These are phyloP conservation scores for Notarius quadriscutis DNA, from an alignment of 2,113 vertebrate genomes.

Conservation along the genomic window DNA sequence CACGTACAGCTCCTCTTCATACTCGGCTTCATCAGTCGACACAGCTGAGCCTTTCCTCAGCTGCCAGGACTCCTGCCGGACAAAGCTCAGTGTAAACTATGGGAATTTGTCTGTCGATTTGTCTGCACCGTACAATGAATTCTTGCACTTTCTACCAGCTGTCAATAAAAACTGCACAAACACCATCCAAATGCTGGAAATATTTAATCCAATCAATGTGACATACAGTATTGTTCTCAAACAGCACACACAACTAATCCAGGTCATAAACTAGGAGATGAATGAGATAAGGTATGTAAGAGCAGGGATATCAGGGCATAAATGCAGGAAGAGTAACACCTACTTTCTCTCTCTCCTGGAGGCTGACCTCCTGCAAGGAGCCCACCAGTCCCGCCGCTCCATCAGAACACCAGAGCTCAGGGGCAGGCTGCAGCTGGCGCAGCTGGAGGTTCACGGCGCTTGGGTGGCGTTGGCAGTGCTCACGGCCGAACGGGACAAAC, in stretches of 20 bases:
- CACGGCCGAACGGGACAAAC: slow-evolving; percentile 95
- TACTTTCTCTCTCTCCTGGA: slow-evolving; percentile 87
- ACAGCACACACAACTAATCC: neutral
- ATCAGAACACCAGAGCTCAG: slow-evolving; percentile 94
- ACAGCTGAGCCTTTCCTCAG: slow-evolving; percentile 83
- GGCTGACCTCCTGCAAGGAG: slow-evolving; percentile 91
- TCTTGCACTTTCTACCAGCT: neutral
- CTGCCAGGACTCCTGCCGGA: slow-evolving; percentile 88
- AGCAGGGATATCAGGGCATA: neutral
- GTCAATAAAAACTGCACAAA: neutral
- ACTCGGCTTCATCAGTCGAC: slow-evolving; percentile 80
- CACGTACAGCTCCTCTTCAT: slow-evolving; percentile 92
- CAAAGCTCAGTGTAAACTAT: slow-evolving; percentile 5
- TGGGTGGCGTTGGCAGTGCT: slow-evolving; percentile 95
- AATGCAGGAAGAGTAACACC: neutral
- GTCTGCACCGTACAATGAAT: neutral
- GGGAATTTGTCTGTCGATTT: neutral
- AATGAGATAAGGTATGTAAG: neutral
- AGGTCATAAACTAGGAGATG: neutral
- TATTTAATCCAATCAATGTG: neutral
- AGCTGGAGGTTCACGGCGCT: slow-evolving; percentile 94
- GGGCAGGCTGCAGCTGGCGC: slow-evolving; percentile 92
- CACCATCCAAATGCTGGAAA: neutral
- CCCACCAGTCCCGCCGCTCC: slow-evolving; percentile 92
- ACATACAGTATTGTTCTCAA: neutral